These are phyloP conservation scores for Urocolius indicus DNA, from an alignment of 2,113 vertebrate genomes.

Conservation along the genomic window DNA sequence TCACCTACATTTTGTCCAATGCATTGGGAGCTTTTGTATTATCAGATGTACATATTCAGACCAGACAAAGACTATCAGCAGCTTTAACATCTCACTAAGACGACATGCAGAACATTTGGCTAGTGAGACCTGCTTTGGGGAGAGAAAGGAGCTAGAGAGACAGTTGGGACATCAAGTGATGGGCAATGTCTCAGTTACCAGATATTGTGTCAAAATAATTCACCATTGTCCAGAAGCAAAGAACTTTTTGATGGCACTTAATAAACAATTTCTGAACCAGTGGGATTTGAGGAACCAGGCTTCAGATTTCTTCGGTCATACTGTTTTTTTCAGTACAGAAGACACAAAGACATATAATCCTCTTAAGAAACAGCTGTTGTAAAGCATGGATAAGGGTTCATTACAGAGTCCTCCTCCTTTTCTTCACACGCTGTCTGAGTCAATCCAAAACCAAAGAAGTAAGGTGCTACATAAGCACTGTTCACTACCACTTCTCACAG, in stretches of 20 bases:
- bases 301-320: background rate
- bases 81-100: background rate
- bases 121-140: background rate
- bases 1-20: background rate
- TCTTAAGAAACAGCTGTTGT: background rate
- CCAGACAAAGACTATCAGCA: background rate
- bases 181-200: background rate
- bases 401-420: background rate
- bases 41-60: background rate
- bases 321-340: background rate
- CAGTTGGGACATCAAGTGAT: background rate
- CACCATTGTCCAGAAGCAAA: background rate
- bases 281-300: background rate
- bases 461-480: background rate
- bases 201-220: background rate
- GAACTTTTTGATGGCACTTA: background rate
- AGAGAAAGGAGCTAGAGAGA: background rate
- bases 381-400: background rate
- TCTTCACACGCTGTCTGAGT: background rate
- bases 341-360: background rate
- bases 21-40: background rate
- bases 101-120: fast-evolving
- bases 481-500: background rate
- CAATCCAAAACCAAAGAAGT: background rate
- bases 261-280: background rate